Conservation (phyloP, 2,113 vertebrate genomes). For the Upupa epops region DNA sequence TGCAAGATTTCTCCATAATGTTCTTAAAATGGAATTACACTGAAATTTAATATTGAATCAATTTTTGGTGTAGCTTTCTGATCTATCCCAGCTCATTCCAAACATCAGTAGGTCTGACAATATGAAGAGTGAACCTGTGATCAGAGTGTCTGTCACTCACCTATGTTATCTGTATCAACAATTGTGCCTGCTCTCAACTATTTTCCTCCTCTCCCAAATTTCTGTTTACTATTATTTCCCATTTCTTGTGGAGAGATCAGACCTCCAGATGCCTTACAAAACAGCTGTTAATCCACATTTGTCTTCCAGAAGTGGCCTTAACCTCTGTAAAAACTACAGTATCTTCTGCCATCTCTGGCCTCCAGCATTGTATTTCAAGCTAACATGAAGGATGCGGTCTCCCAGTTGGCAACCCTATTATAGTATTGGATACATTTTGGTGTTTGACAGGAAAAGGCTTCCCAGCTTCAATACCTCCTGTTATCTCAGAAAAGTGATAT, state of each 20-base stretch:
- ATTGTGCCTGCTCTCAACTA: background rate
- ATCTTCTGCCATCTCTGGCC: conserved; percentile 27
- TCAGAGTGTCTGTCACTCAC: background rate
- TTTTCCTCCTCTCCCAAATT: background rate
- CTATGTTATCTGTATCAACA: background rate
- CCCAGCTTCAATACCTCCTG: conserved; percentile 70
- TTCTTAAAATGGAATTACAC: background rate
- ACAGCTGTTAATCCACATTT: background rate
- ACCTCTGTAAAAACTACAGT: background rate
- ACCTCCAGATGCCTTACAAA: conserved; percentile 25
- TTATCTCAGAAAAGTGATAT: conserved; percentile 75
- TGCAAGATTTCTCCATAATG: background rate
- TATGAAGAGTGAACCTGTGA: background rate
- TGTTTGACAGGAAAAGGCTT: conserved; percentile 63
- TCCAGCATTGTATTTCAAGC: conserved; percentile 44
- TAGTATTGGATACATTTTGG: conserved; percentile 44
- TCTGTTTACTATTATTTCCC: background rate
- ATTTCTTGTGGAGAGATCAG: background rate
- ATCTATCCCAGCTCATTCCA: background rate
- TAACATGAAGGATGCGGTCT: conserved; percentile 9
- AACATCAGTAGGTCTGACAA: background rate
- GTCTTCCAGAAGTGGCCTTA: conserved; percentile 18
- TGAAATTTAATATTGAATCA: background rate
- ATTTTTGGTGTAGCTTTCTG: background rate
- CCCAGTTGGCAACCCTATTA: background rate